Conservation (phyloP, 2,797 vertebrate species). For the Vespertilio murinus region DNA sequence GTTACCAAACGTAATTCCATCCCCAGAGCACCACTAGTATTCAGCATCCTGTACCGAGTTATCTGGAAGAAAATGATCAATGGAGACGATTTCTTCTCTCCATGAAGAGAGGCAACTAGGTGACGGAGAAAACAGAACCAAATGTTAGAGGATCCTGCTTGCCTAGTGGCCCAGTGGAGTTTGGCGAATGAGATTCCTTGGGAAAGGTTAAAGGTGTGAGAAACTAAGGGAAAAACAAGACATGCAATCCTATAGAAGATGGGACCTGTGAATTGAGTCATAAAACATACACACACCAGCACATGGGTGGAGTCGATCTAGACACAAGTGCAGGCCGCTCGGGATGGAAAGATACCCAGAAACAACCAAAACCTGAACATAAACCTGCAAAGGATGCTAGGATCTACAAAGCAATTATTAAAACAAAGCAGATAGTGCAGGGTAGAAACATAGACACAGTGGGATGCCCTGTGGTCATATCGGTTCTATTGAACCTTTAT, state of each 20-base stretch:
- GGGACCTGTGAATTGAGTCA: not conserved
- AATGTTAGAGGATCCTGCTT: not conserved
- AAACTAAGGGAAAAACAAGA: not conserved
- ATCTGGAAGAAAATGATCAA: not conserved
- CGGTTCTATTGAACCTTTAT: not conserved
- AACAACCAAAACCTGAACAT: not conserved
- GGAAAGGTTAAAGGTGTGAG: not conserved
- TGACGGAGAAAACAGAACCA: not conserved
- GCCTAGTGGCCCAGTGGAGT: not conserved
- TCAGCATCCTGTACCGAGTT: not conserved
- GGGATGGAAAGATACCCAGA: not conserved
- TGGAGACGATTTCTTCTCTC: not conserved
- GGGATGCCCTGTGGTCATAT: not conserved
- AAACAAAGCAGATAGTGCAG: not conserved
- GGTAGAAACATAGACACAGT: not conserved
- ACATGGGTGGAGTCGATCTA: not conserved
- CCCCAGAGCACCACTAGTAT: not conserved
- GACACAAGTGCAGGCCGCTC: fast-evolving
- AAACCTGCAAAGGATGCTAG: not conserved
- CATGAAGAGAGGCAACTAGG: not conserved
- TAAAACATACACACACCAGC: not conserved
- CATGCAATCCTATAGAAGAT: not conserved
- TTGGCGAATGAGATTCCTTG: not conserved
- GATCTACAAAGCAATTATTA: not conserved
- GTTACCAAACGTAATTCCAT: not conserved